Conservation (phyloP, 1,140 invertebrate genomes). For the Lysiphlebus fabarum region DNA sequence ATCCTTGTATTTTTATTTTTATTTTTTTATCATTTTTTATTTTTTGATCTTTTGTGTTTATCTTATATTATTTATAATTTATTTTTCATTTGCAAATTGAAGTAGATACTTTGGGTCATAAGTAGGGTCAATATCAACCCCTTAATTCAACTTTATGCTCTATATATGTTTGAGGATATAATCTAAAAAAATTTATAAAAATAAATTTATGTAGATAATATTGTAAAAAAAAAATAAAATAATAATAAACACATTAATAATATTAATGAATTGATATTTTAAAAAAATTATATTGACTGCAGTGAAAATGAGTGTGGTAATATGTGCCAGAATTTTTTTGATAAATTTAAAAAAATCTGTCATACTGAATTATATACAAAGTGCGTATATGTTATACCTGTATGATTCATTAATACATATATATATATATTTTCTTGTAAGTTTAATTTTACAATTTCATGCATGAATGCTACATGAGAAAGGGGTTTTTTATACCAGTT, state of each 20-base stretch:
- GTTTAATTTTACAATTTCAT: conserved; percentile 14
- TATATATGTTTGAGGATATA: conserved; percentile 40
- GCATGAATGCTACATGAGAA: background rate
- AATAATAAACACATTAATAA: conserved; percentile 35
- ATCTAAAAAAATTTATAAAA: background rate
- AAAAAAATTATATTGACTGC: background rate
- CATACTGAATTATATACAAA: conserved; percentile 12
- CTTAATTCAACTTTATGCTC: conserved; percentile 42
- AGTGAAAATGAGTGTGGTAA: background rate
- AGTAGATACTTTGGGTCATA: conserved; percentile 36
- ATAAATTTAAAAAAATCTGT: background rate
- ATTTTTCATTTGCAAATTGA: conserved; percentile 25
- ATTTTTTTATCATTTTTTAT: conserved; percentile 28
- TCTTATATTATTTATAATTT: conserved; percentile 6
- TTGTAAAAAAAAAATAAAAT: conserved; percentile 2
- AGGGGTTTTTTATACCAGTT: too few relatives aligned
- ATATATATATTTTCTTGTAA: background rate
- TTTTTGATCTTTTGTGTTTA: conserved; percentile 28
- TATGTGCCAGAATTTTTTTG: too few relatives aligned
- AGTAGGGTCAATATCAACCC: conserved; percentile 32
- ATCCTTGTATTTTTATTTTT: conserved; percentile 14
- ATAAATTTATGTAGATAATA: background rate
- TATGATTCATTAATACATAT: background rate
- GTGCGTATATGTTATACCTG: conserved; percentile 1
- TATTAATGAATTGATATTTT: background rate